These are phyloP conservation scores for Tethea ocularis DNA, from an alignment of 2,888 invertebrate genomes.

Conservation along the genomic window DNA sequence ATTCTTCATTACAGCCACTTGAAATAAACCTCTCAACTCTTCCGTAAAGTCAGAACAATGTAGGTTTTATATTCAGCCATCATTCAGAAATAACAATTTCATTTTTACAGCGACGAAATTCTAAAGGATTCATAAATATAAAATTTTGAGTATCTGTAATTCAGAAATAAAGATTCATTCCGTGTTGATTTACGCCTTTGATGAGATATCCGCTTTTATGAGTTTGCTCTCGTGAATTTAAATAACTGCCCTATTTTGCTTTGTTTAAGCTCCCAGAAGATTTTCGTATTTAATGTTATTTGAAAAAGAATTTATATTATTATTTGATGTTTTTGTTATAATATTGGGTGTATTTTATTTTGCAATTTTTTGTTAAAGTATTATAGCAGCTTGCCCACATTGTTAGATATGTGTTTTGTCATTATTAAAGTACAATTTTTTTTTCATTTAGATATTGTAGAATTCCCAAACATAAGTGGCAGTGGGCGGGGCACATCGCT, in stretches of 20 bases:
- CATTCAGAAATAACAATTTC: neutral
- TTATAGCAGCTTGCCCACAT: too few species aligned
- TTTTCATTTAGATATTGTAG: too few species aligned
- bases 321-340: neutral
- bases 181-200: constrained; percentile 3
- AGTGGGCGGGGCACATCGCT: too few species aligned
- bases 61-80: neutral
- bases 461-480: too few species aligned
- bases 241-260: constrained; percentile 5
- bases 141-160: constrained; percentile 3
- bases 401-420: too few species aligned
- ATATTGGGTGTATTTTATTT: neutral
- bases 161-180: neutral
- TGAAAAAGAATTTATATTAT: neutral
- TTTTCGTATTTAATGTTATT: neutral
- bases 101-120: neutral
- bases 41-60: neutral
- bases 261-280: constrained; percentile 6
- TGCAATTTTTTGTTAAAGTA: neutral
- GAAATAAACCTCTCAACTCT: neutral
- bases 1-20: too few species aligned
- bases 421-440: too few species aligned
- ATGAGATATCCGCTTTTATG: constrained; percentile 4
- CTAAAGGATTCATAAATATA: constrained; percentile 1
- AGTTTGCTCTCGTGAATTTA: constrained; percentile 5